Base-by-base conservation (phyloP, 1,140 invertebrate genomes). In the Philaenus spumarius region DNA sequence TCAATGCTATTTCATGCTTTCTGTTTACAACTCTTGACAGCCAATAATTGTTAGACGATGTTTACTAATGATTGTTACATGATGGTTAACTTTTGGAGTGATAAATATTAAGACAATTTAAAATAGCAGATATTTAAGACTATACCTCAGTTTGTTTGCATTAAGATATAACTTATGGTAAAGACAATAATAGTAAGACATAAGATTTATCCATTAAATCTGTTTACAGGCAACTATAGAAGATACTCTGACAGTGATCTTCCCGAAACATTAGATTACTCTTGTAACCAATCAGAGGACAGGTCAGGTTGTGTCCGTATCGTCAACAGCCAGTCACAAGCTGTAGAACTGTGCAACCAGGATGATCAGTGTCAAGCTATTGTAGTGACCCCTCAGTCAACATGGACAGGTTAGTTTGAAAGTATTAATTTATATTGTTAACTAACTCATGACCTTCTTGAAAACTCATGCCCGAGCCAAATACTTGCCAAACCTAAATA, bases 181-280 rank as follows among this genome's bases (percentile, higher is more conserved):
- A n/a, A n/a, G n/a, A n/a, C n/a, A n/a, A n/a, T n/a, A n/a, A n/a
- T n/a, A n/a, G n/a, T n/a, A n/a, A n/a, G n/a, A n/a, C n/a, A n/a
- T n/a, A n/a, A n/a, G n/a, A n/a, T n/a, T n/a, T n/a, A n/a, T n/a
- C n/a, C n/a, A n/a, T n/a, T n/a, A n/a, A n/a, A n/a, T n/a, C n/a
- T n/a, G n/a, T n/a, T 51, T 51, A n/a, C 50, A 53, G 50, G 35
- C 4, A 14, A 17, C 6, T 53, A 53, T 34, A 19, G 24, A 26
- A 2, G 37, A 7, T 53, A 37, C 19, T 19, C 30, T 2, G 50
- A 53, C 50, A 53, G 50, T 53, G 50, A 39, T 6, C 14, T 53
- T 5, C 30, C 30, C 4, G 50, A 17, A 12, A 30, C 19, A 19
- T 53, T 53, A 22, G 50, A 53, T 34, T 53, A 53, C 14, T 53